Conservation (phyloP, 2,113 vertebrate species). For the Onychorhynchus coronatus region DNA sequence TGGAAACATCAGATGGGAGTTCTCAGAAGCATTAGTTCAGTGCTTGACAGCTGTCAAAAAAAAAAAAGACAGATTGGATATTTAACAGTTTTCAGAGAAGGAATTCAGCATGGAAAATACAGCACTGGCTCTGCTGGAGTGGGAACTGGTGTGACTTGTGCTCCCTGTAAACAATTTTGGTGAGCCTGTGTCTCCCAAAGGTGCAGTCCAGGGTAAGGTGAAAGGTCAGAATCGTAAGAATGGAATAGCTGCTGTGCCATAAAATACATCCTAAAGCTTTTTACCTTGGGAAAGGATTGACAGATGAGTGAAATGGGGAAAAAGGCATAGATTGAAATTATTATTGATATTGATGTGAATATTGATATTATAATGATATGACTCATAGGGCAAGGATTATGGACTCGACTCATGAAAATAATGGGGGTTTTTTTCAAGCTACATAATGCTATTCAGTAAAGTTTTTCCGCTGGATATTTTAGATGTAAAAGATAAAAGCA, state of each 20-base stretch:
- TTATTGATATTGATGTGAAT: background rate
- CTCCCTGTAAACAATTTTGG: background rate
- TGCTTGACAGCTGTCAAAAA: constrained; percentile 32
- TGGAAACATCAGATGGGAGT: constrained; percentile 7
- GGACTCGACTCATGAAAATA: background rate
- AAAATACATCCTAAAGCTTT: background rate
- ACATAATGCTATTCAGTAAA: background rate
- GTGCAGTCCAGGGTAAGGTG: background rate
- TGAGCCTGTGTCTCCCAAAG: no score
- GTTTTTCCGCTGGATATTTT: background rate
- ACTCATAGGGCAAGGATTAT: background rate
- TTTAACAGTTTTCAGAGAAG: background rate
- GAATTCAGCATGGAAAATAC: background rate
- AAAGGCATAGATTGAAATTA: background rate
- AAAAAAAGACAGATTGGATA: background rate
- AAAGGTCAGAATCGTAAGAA: background rate
- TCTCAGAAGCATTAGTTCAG: background rate
- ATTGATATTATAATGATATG: background rate
- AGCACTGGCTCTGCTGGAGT: background rate
- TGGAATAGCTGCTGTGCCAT: background rate
- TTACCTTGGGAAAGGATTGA: background rate
- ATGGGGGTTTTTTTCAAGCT: background rate
- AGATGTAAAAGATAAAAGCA: background rate
- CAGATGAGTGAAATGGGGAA: background rate
- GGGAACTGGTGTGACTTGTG: background rate